Base-by-base conservation (phyloP, 2,113 vertebrate species). In the Lathamus discolor region DNA sequence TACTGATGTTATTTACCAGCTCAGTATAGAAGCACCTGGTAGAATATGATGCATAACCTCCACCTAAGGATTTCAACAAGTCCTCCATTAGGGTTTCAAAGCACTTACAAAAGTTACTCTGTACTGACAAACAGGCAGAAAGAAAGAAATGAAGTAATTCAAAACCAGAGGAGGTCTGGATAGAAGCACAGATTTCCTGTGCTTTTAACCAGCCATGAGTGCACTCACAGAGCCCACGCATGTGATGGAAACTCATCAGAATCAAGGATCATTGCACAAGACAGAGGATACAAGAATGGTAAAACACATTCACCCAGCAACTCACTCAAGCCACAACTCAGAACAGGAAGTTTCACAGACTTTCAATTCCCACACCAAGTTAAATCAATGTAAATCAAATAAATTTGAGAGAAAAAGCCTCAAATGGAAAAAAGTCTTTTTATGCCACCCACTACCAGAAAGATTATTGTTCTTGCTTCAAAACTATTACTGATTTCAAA, bases 321-420 rank as follows among this genome's bases (percentile, higher is more conserved):
- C 82, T 96, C 94, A 29, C 94, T 35, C 46, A 85, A 96, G 95
- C 91, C 79, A 74, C 96, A 95, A 15, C 80, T 91, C 90, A 61
- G 93, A 95, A 96, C 96, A 97, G 96, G 95, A 97, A 97, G 93
- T 83, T 83, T 92, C 76, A 88, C 17, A 92, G 90, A 93, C 91
- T 97, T 97, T 95, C 93, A 95, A 95, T 97, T 96, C 87, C 92
- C 83, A 95, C 96, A 96, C 86, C 74, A 79, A 73, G 86, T 67
- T 82, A 94, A 88, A 95, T 88, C 90, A 91, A 96, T 82, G 81
- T 93, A 94, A 92, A 95, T 90, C 87, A 86, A 95, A 92, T 88
- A 64, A 51, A 27, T 90, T 76, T 74, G 83, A 93, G 95, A 89
- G 82, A 83, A 76, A 85, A 85, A 86, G 57, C 49, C 49, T 35